Evolutionary conservation across 2,797 vertebrate genomes (phyloP), one percentile per base, ranked within the genome.

Genomic region (Delichon dasypus): DNA sequence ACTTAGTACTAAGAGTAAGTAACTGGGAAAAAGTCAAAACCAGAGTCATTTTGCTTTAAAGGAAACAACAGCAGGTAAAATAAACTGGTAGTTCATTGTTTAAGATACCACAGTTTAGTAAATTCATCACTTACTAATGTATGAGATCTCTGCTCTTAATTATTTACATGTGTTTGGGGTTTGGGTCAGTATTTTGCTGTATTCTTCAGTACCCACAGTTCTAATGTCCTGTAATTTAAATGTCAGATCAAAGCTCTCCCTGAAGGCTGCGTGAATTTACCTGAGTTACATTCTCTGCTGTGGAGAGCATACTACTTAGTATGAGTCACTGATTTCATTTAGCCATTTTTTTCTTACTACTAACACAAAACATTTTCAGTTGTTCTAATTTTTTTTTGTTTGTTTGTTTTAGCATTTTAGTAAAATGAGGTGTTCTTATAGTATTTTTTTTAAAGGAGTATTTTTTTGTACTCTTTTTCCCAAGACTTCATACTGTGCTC

Each of bases 1-100:
- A 97, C 93, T 64, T 98, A 98, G 96, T 97, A 70, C 96, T 98
- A 88, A 97, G 95, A 98, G 97, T 98, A 98, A 98, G 96, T 97
- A 95, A 95, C 90, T 93, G 34, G 84, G 74, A 91, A 88, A 86
- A 93, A 78, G 60, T 92, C 91, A 82, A 80, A 96, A 60, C 83
- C 79, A 65, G 88, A 53, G 42, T 87, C 50, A 15, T 92, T 65
- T 93, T 95, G 83, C 86, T 89, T 93, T 95, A 82, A 95, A 96
- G 96, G 90, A 92, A 96, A 90, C 91, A 65, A 90, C 94, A 95
- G 82, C 95, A 97, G 96, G 96, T 96, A 90, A 97, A 96, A 92
- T 67, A 66, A 84, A 53, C 32, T 64, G 23, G 32, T 60, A 89
- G 65, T 50, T 91, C 34, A 42, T 88, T 88, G 75, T 76, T 92